Evolutionary conservation across 2,113 vertebrate genomes (phyloP).

Genomic region (Hirundichthys speculiger): DNA sequence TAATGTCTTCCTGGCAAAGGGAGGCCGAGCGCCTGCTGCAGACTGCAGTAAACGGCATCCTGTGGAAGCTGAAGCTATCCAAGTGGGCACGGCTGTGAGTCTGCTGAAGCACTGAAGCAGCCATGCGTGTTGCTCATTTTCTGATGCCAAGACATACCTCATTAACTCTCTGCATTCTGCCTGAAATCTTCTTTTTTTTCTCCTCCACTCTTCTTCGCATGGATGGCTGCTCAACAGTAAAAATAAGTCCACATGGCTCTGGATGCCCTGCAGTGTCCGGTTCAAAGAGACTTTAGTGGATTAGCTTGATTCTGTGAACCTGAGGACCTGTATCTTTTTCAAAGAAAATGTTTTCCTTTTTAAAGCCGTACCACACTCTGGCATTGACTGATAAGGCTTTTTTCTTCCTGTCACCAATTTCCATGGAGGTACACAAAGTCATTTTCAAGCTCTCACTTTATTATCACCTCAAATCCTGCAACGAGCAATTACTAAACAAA

Average conservation of each 20-base stretch:
- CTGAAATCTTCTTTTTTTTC: conserved; percentile 13
- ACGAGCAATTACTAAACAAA: conserved; percentile 34
- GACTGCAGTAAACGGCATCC: conserved; percentile 12
- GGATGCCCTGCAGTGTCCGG: conserved; percentile 34
- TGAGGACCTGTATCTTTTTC: conserved; percentile 30
- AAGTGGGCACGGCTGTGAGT: too few relatives aligned
- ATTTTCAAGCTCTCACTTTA: conserved; percentile 63
- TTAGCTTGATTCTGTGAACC: conserved; percentile 6
- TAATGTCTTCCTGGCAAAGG: not conserved
- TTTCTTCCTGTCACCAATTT: conserved; percentile 49
- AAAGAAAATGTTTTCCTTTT: conserved; percentile 16
- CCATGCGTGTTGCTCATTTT: conserved; percentile 31
- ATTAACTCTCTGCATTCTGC: conserved; percentile 44
- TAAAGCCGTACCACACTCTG: conserved; percentile 33
- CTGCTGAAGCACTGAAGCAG: conserved; percentile 35
- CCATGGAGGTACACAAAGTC: conserved; percentile 21
- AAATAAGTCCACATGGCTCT: conserved; percentile 42
- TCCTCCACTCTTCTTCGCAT: conserved; percentile 28
- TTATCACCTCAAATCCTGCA: conserved; percentile 64
- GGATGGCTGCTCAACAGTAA: conserved; percentile 35
- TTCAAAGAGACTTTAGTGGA: conserved; percentile 23
- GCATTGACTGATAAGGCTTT: conserved; percentile 56
- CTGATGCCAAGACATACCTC: conserved; percentile 44
- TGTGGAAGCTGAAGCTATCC: too few relatives aligned
- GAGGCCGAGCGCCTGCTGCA: conserved; percentile 3